Percentiles rank a stretch among this genome's conserved stretches.
phyloP scores from a whole-genome alignment of 1,140 invertebrate genomes.

The Solenopsis fugax region DNA sequence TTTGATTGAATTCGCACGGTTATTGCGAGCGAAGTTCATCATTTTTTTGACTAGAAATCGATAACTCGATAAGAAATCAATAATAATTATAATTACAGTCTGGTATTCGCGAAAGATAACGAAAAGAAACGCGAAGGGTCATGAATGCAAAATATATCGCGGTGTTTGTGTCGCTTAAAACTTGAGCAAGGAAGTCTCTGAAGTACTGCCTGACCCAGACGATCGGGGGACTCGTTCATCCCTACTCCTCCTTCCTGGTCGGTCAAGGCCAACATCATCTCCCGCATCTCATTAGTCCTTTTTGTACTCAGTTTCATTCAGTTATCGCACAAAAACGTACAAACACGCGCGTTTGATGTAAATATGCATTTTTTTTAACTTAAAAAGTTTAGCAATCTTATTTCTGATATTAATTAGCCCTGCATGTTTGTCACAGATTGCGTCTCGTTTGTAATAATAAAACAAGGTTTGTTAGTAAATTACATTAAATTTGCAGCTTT shows the following conservation, averaged over 20 bases:
- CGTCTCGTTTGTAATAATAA: neutral
- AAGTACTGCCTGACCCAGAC: conserved; percentile 75
- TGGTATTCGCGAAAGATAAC: neutral
- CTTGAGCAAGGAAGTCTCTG: conserved; percentile 74
- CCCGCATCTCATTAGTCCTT: conserved; percentile 77
- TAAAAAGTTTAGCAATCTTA: neutral
- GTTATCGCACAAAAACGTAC: conserved; percentile 72
- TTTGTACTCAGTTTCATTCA: conserved; percentile 76
- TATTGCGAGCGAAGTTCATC: neutral
- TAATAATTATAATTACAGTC: neutral
- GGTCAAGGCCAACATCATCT: conserved; percentile 82
- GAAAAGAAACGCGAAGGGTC: neutral
- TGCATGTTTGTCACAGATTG: neutral
- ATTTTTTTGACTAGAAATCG: neutral
- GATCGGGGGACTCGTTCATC: conserved; percentile 76
- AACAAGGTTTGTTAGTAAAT: conserved; percentile 1
- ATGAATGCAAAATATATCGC: conserved; percentile 58
- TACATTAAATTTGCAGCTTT: neutral
- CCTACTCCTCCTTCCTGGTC: conserved; percentile 78
- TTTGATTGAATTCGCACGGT: neutral
- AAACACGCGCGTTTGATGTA: conserved; percentile 55
- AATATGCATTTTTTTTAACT: conserved; percentile 56
- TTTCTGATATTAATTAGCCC: conserved; percentile 5
- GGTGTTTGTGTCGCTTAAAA: conserved; percentile 70
- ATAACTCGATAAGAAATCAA: neutral